These are phyloP conservation scores for Epinotia ramella DNA, from an alignment of 2,888 invertebrate species.

Conservation along the genomic window DNA sequence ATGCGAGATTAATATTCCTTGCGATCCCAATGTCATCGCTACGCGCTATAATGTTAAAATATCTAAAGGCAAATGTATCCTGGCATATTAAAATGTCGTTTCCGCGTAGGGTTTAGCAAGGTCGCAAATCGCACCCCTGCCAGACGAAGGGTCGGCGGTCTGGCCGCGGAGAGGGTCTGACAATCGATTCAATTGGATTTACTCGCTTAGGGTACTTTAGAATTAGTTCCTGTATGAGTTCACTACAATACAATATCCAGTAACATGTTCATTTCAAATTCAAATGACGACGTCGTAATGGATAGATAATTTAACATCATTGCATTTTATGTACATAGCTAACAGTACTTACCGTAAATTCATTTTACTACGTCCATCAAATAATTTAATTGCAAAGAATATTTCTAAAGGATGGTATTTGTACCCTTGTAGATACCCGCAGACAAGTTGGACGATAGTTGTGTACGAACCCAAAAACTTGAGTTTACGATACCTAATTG, in stretches of 20 bases:
- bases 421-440: neutral
- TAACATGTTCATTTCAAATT: slow-evolving; percentile 13
- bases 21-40: neutral
- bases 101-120: slow-evolving; percentile 57
- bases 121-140: slow-evolving; percentile 70
- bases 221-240: slow-evolving; percentile 20
- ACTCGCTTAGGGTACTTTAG: slow-evolving; percentile 30
- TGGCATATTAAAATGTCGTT: slow-evolving; percentile 28
- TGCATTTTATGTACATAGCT: too few species aligned
- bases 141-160: slow-evolving; percentile 71
- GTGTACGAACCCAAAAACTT: neutral
- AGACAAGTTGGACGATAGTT: too few species aligned
- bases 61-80: neutral
- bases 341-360: too few species aligned
- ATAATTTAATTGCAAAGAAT: too few species aligned
- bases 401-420: neutral
- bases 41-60: neutral
- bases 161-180: slow-evolving; percentile 54
- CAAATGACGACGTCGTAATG: neutral
- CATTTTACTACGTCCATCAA: too few species aligned
- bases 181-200: slow-evolving; percentile 56
- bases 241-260: slow-evolving; percentile 8
- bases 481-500: neutral
- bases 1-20: neutral
- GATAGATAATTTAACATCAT: neutral